These are phyloP conservation scores for Arvicola amphibius DNA, from an alignment of 2,797 vertebrate genomes.

Conservation along the genomic window DNA sequence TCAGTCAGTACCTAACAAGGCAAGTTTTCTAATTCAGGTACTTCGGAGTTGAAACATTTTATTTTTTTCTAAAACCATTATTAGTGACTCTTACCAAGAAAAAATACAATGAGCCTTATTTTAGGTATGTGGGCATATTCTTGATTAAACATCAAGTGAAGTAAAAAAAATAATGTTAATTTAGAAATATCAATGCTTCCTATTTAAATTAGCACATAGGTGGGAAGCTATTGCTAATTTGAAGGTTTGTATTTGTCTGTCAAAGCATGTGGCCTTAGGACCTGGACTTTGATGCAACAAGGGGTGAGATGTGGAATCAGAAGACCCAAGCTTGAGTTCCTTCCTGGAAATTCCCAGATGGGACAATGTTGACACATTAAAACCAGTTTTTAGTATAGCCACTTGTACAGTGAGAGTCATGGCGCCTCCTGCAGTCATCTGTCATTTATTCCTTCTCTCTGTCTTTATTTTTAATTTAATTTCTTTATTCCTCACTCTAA, in stretches of 20 bases:
- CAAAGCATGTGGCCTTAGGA: background rate
- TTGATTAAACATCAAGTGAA: background rate
- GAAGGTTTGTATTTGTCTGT: background rate
- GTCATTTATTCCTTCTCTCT: too few species aligned
- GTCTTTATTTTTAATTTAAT: too few species aligned
- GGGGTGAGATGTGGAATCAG: background rate
- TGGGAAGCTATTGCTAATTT: background rate
- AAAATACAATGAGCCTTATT: background rate
- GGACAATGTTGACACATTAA: background rate
- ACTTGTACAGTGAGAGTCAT: background rate
- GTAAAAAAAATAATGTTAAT: background rate
- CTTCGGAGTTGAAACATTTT: background rate
- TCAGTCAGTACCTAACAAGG: background rate
- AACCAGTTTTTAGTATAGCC: background rate
- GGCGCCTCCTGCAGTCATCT: too few species aligned
- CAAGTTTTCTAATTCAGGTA: background rate
- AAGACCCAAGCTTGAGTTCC: background rate
- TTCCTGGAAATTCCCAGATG: too few species aligned
- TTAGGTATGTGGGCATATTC: background rate
- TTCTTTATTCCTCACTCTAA: background rate
- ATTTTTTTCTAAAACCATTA: background rate
- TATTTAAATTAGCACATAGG: background rate
- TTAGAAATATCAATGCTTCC: background rate
- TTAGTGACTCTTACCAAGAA: background rate
- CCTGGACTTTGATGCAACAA: background rate